phyloP scores from a whole-genome alignment of 2,888 invertebrate species.

The Habroteleia sp. region DNA sequence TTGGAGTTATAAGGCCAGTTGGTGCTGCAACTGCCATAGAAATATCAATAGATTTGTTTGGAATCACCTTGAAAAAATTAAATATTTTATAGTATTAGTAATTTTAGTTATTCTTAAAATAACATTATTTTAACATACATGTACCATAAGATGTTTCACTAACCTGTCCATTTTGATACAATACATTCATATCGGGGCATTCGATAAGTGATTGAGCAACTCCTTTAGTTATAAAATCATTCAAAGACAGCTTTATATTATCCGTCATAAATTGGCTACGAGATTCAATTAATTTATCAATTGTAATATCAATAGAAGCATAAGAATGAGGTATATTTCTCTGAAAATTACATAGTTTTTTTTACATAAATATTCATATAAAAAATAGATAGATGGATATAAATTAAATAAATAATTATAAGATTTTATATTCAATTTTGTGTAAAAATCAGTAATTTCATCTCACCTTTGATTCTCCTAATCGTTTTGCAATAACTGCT shows the following conservation, averaged over 20 bases:
- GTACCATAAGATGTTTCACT: slow-evolving; percentile 38
- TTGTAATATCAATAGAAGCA: slow-evolving; percentile 82
- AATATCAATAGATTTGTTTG: slow-evolving; percentile 82
- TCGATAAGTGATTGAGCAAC: slow-evolving; percentile 83
- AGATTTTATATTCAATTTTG: neutral
- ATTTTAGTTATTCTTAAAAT: no score
- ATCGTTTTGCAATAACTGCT: slow-evolving; percentile 84
- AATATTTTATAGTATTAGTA: no score
- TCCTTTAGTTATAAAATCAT: slow-evolving; percentile 86
- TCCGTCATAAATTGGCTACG: slow-evolving; percentile 82
- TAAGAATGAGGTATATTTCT: slow-evolving; percentile 86
- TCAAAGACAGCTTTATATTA: slow-evolving; percentile 84
- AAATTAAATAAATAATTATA: neutral
- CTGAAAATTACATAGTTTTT: no score
- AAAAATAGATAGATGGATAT: slow-evolving; percentile 27
- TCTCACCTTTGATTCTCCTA: slow-evolving; percentile 86
- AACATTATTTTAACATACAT: no score
- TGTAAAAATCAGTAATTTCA: slow-evolving; percentile 2
- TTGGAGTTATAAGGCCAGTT: slow-evolving; percentile 85
- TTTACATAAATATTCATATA: no score
- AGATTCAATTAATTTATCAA: slow-evolving; percentile 82
- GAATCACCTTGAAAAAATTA: slow-evolving; percentile 72
- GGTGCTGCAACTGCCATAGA: slow-evolving; percentile 86
- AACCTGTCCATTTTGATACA: slow-evolving; percentile 81
- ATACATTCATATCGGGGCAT: slow-evolving; percentile 81